Conservation (phyloP, 2,888 invertebrate genomes). For the Conchocele bisecta region DNA sequence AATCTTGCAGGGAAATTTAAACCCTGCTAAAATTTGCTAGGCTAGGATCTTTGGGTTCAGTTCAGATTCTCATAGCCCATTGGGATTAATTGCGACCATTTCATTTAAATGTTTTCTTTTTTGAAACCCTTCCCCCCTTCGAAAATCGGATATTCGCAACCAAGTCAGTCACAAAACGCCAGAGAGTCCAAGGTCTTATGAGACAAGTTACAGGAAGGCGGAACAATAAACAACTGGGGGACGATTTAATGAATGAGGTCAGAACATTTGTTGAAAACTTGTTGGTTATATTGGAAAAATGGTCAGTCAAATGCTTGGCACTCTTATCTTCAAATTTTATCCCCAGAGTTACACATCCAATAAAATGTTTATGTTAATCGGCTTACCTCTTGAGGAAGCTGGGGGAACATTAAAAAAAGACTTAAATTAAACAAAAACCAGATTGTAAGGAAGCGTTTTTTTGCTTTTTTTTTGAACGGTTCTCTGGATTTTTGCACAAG, state of each 20-base stretch:
- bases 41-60: slow-evolving; percentile 41
- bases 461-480: too few relatives aligned
- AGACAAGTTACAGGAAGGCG: too few relatives aligned
- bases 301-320: background rate
- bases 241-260: too few relatives aligned
- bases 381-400: too few relatives aligned
- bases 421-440: background rate
- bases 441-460: background rate
- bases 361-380: background rate
- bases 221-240: too few relatives aligned
- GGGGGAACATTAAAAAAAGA: background rate
- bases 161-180: too few relatives aligned
- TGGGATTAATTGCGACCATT: slow-evolving; percentile 40
- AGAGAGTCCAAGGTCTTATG: too few relatives aligned
- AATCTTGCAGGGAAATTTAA: slow-evolving; percentile 8
- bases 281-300: background rate
- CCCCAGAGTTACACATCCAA: background rate
- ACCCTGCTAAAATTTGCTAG: too few relatives aligned
- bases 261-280: slow-evolving; percentile 2
- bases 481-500: background rate
- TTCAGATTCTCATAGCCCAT: slow-evolving; percentile 40
- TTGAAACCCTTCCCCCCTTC: too few relatives aligned
- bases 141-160: too few relatives aligned
- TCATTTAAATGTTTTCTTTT: slow-evolving; percentile 14
- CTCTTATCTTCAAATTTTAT: background rate